Percentiles rank a stretch among this genome's conserved stretches.
Evolutionary conservation across 2,888 invertebrate genomes (phyloP).

Genomic region (Drosophila fulvimacula): DNA sequence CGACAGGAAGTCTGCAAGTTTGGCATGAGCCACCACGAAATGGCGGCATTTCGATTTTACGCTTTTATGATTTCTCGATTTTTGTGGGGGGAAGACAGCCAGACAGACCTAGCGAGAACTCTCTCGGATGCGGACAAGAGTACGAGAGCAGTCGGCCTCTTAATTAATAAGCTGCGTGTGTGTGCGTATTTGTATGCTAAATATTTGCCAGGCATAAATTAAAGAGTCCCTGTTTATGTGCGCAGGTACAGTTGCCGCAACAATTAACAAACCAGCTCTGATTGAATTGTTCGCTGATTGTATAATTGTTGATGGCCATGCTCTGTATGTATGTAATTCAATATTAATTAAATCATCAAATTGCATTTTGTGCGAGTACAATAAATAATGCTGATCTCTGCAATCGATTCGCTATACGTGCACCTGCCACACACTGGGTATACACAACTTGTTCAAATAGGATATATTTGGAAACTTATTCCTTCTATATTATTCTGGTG

Average conservation of each 20-base stretch:
- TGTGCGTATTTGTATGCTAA: slow-evolving; percentile 67
- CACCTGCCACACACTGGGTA: slow-evolving; percentile 18
- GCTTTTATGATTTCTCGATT: slow-evolving; percentile 79
- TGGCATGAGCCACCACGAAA: slow-evolving; percentile 70
- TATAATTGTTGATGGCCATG: slow-evolving; percentile 57
- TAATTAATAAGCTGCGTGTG: slow-evolving; percentile 66
- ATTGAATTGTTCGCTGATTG: slow-evolving; percentile 62
- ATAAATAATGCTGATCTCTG: slow-evolving; percentile 72
- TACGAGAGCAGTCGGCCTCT: slow-evolving; percentile 50
- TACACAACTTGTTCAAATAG: slow-evolving; percentile 4
- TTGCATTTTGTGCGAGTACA: slow-evolving; percentile 65
- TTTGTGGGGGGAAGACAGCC: slow-evolving; percentile 20
- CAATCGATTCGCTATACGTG: slow-evolving; percentile 58
- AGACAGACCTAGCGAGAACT: not conserved
- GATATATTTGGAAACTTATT: not conserved
- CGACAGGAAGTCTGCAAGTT: slow-evolving; percentile 65
- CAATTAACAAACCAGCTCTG: slow-evolving; percentile 28
- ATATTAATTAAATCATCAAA: slow-evolving; percentile 78
- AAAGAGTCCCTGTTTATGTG: slow-evolving; percentile 31
- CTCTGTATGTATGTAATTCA: slow-evolving; percentile 62
- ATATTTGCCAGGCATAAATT: slow-evolving; percentile 75
- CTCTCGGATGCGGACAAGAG: slow-evolving; percentile 11
- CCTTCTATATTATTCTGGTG: too few species aligned
- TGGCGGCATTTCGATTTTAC: slow-evolving; percentile 78
- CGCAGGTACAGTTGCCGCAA: slow-evolving; percentile 51